Evolutionary conservation across 2,797 vertebrate genomes (phyloP), one percentile per base, ranked within the genome.

Genomic region (Merluccius polli): DNA sequence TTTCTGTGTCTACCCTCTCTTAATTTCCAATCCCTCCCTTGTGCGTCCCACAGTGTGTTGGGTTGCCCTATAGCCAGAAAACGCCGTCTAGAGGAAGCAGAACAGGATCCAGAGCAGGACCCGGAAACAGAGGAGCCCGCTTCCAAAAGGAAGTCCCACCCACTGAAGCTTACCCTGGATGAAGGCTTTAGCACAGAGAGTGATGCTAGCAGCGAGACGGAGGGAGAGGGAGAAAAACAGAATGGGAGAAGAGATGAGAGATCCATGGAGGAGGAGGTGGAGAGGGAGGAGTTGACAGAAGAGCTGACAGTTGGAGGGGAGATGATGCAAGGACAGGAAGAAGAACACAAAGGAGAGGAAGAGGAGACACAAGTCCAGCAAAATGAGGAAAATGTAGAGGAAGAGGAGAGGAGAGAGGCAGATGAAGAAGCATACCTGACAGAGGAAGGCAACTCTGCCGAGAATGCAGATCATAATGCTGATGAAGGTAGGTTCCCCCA

Each of bases 11-110:
- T 70, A 7, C 35, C 7, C 18, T 72, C 15, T 71, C 9, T 15
- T n/a, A n/a, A n/a, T n/a, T n/a, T n/a, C n/a, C n/a, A n/a, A n/a
- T n/a, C 30, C 13, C n/a, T 68, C 16, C 21, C 70, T 24, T 3
- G 31, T 13, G 32, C 75, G 21, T 33, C 44, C 72, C 18, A 69
- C 80, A 98, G 97, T 87, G 90, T 96, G 82, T 93, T 98, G 84
- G 98, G 95, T 80, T 98, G 97, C 89, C 97, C 98, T 15, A 87
- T 98, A 70, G 97, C 96, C 74, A 95, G 97, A 89, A 99, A 98
- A 88, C 95, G 97, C 77, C 96, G 96, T 78, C 92, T 96, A 70
- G 95, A 97, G 82, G 96, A 96, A 16, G 84, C 92, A 0, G 95
- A 95, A 48, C 15, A 18, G 44, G 44, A 48, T 48, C 79, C 84